Evolutionary conservation across 2,113 vertebrate genomes (phyloP), one percentile per base, ranked within the genome.

Genomic region (Chionomys nivalis): DNA sequence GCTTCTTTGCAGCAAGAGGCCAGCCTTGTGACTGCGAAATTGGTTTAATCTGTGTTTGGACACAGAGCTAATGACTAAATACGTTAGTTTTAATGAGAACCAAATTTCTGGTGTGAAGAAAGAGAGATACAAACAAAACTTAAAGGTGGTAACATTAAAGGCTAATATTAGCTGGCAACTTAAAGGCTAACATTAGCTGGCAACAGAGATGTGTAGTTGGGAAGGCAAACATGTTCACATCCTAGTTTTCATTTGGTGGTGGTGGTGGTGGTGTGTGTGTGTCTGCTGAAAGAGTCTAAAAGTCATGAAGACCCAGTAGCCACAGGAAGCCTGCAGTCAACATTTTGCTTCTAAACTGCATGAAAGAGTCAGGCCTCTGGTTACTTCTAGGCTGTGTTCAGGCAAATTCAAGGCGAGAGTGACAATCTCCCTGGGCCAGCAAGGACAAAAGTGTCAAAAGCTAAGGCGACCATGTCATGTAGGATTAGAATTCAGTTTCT

Each of bases 1-100:
- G 16, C 36, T 87, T 65, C 58, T 58, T 28, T 55, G 6, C 31
- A 68, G 31, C 58, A 16, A n/a, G 39, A 72, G 49, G 17, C 21
- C 36, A 47, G 16, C 55, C n/a, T 3, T 70, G 17, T 49, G 39
- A 90, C n/a, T 70, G 42, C 83, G 76, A 83, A 7, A 82, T 5
- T 44, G 12, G 55, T n/a, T 72, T 66, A 77, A 77, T 65, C 36
- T 97, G n/a, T 87, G 28, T 63, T 73, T 86, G 66, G 66, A 65
- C 23, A 24, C 36, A 73, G 82, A 87, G 12, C 28, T 47, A 66
- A 85, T 90, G 42, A 78, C n/a, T 49, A 78, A 70, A 70, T 79
- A 82, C n/a, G 7, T 49, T 68, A n/a, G n/a, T 92, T 92, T 89
- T 88, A 78, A 63, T 73, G 88, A 82, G 33, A 94, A 92, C 31